These are phyloP conservation scores for Trialeurodes vaporariorum DNA, from an alignment of 1,140 invertebrate genomes.

Conservation along the genomic window DNA sequence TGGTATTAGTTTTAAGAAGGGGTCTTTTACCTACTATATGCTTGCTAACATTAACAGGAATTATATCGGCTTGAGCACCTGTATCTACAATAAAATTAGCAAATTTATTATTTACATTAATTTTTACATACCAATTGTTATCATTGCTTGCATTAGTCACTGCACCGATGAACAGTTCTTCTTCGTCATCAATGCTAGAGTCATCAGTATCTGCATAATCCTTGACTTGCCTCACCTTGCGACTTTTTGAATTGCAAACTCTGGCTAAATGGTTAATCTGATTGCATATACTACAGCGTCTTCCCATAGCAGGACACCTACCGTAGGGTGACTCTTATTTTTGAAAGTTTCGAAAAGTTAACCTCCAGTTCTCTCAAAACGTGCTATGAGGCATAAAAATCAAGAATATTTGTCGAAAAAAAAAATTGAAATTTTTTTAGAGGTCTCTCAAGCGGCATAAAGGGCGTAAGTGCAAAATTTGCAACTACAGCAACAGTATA, in stretches of 20 bases:
- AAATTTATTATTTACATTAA: slow-evolving; percentile 4
- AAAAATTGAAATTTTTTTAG: too few relatives aligned
- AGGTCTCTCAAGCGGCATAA: too few relatives aligned
- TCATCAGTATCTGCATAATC: neutral
- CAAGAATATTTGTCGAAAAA: too few relatives aligned
- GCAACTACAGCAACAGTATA: too few relatives aligned
- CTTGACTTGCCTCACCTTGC: neutral
- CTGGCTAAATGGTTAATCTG: slow-evolving; percentile 1
- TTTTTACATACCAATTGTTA: slow-evolving; percentile 2
- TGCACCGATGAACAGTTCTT: neutral
- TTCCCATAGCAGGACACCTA: slow-evolving; percentile 1
- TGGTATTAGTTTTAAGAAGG: neutral
- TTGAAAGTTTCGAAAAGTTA: too few relatives aligned
- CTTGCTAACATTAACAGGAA: neutral
- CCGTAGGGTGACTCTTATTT: too few relatives aligned
- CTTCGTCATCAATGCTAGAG: neutral
- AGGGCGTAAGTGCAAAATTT: too few relatives aligned
- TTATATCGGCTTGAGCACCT: neutral
- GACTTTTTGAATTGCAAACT: neutral
- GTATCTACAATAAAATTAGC: neutral
- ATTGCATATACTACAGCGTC: neutral
- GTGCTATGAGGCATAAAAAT: too few relatives aligned
- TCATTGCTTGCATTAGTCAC: neutral
- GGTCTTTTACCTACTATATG: neutral
- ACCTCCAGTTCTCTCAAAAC: too few relatives aligned